phyloP scores from a whole-genome alignment of 2,797 vertebrate species.

The Varecia variegata region DNA sequence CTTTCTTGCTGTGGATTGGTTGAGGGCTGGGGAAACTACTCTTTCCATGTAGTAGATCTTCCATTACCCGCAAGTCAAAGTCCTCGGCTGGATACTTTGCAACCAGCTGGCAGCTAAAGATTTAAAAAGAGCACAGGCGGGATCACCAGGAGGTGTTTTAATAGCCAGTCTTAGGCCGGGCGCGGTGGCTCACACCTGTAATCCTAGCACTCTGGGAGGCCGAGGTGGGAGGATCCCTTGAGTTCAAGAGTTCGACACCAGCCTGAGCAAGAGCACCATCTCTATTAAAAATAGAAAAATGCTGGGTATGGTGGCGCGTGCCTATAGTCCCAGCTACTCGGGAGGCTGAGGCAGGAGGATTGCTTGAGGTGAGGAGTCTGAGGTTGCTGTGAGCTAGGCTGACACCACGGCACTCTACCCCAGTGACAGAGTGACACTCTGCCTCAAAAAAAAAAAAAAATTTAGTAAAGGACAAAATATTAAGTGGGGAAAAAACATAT shows the following conservation, averaged over 20 bases:
- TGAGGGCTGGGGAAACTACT: background rate
- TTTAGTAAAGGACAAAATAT: background rate
- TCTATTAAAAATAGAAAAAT: too few species aligned
- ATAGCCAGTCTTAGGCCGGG: background rate
- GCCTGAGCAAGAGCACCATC: too few species aligned
- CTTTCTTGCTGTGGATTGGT: background rate
- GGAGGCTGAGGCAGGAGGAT: too few species aligned
- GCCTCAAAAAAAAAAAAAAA: background rate
- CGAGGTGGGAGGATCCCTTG: too few species aligned
- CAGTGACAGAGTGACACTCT: too few species aligned
- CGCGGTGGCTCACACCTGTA: too few species aligned
- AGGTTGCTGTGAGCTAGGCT: too few species aligned
- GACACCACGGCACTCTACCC: too few species aligned
- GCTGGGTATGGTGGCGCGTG: accelerated
- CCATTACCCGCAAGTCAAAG: background rate
- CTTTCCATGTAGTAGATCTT: background rate
- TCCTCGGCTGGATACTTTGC: background rate
- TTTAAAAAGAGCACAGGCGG: background rate
- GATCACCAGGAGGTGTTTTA: background rate
- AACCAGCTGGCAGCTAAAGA: background rate
- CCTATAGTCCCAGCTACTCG: too few species aligned
- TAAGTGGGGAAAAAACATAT: background rate
- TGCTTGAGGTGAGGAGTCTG: too few species aligned
- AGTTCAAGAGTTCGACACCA: too few species aligned
- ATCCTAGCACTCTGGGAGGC: too few species aligned